Evolutionary conservation across 2,113 vertebrate genomes (phyloP).

Genomic region (Barbus barbus): DNA sequence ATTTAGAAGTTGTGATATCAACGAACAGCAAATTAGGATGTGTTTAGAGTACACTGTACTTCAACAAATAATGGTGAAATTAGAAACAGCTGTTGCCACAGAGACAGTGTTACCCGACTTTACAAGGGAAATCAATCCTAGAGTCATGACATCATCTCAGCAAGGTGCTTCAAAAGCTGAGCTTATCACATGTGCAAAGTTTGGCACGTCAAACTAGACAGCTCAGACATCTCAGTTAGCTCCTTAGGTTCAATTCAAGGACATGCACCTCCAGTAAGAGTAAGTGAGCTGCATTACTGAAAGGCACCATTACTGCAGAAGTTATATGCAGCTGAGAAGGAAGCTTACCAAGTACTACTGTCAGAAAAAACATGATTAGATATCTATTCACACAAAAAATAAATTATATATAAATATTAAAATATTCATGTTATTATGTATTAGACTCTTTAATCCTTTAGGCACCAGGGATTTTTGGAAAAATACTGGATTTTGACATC

Average conservation of each 20-base stretch:
- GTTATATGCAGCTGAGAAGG: not conserved
- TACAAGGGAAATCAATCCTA: slow-evolving; percentile 31
- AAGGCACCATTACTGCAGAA: not conserved
- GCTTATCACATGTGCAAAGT: slow-evolving; percentile 17
- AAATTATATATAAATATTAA: no score
- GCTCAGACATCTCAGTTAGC: not conserved
- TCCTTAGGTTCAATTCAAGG: slow-evolving; percentile 4
- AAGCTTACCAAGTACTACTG: not conserved
- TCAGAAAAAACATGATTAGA: no score
- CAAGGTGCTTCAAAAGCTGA: not conserved
- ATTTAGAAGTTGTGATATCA: not conserved
- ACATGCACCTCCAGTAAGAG: not conserved
- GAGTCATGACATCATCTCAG: slow-evolving; percentile 45
- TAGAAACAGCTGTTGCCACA: slow-evolving; percentile 29
- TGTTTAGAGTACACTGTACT: not conserved
- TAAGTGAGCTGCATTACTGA: not conserved
- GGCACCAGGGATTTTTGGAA: no score
- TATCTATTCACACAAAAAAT: no score
- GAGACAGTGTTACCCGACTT: slow-evolving; percentile 21
- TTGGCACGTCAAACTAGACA: slow-evolving; percentile 21
- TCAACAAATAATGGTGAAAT: slow-evolving; percentile 29
- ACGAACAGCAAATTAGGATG: not conserved
- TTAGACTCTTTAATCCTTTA: no score
- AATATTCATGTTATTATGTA: no score
- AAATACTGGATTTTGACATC: no score